Evolutionary conservation across 2,113 vertebrate species (phyloP), one percentile per base, ranked within the genome.

Genomic region (Nycticebus coucang): DNA sequence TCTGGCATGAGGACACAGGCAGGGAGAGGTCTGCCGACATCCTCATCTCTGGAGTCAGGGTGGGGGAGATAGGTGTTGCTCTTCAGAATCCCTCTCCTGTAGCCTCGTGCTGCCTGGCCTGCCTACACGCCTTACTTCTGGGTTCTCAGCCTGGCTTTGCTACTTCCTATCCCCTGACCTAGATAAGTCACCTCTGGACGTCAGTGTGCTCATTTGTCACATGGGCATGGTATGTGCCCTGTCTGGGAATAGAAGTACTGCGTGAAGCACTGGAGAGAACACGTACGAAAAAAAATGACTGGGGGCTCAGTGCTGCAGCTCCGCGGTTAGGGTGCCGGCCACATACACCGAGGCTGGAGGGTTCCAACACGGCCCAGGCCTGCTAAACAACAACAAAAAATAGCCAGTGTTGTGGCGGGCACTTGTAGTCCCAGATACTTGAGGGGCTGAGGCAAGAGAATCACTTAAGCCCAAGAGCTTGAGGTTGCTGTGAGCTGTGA

Each of bases 1-100:
- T 0, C 14, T 0, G 0, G 45, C 64, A 22, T 50, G 45, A 50
- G 45, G 45, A 28, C 28, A 62, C 60, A 62, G 60, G 60, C 60
- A 71, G 12, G 22, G 57, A 85, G 14, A 17, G 37, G 6, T 6
- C 1, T 22, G 5, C 26, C 0, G 6, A 33, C 26, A 4, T 30
- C 37, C 4, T n/a, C 50, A 5, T 37, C 77, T 80, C 50, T 45
- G 12, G 45, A 26, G 28, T 79, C 5, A 37, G 66, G 30, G 59
- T 30, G 21, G 69, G 28, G 15, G 19, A 12, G 17, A 60, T 11
- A 33, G 1, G 0, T 3, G 5, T 7, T 7, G 22, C 28, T 28
- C 59, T 28, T 78, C 13, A 21, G 62, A 22, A 13, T 2, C 10
- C 30, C 5, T 41, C 28, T 59, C 57, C n/a, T 68, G 35, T 24